phyloP scores from a whole-genome alignment of 2,888 invertebrate species.

The Leistus spinibarbis region DNA sequence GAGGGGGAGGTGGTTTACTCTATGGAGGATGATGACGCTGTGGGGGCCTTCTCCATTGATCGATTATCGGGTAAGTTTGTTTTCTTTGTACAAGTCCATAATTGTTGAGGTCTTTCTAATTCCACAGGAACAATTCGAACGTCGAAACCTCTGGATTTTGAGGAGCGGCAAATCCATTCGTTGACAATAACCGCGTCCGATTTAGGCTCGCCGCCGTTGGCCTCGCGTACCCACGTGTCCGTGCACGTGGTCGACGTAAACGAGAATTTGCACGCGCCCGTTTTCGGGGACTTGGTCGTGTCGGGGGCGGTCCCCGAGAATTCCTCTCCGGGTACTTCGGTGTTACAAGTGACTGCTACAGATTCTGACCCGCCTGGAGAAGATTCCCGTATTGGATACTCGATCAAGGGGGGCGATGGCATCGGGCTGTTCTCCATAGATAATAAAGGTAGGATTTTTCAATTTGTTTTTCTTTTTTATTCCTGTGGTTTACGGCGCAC shows the following conservation, averaged over 20 bases:
- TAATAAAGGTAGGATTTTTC: conserved; percentile 70
- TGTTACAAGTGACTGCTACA: conserved; percentile 76
- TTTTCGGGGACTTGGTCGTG: conserved; percentile 81
- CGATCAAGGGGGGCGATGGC: conserved; percentile 86
- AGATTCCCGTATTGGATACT: conserved; percentile 84
- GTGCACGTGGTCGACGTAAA: conserved; percentile 93
- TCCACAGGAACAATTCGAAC: conserved; percentile 88
- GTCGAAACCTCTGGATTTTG: conserved; percentile 80
- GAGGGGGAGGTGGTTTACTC: conserved; percentile 83
- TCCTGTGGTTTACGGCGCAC: too few species aligned
- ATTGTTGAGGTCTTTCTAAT: too few species aligned
- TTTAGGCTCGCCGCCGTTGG: conserved; percentile 80
- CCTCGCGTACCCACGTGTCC: conserved; percentile 78
- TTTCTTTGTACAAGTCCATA: not conserved
- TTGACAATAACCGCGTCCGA: conserved; percentile 85
- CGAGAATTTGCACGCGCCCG: conserved; percentile 85
- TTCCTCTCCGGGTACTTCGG: conserved; percentile 75
- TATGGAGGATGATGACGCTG: conserved; percentile 72
- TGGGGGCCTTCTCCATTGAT: conserved; percentile 82
- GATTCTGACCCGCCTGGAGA: conserved; percentile 83
- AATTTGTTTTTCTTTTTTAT: too few species aligned
- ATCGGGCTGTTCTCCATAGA: conserved; percentile 92
- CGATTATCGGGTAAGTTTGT: conserved; percentile 61
- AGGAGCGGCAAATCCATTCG: conserved; percentile 87
- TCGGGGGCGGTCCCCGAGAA: conserved; percentile 81